Conservation (phyloP, 2,888 invertebrate species). For the Trachelus troglodyta region DNA sequence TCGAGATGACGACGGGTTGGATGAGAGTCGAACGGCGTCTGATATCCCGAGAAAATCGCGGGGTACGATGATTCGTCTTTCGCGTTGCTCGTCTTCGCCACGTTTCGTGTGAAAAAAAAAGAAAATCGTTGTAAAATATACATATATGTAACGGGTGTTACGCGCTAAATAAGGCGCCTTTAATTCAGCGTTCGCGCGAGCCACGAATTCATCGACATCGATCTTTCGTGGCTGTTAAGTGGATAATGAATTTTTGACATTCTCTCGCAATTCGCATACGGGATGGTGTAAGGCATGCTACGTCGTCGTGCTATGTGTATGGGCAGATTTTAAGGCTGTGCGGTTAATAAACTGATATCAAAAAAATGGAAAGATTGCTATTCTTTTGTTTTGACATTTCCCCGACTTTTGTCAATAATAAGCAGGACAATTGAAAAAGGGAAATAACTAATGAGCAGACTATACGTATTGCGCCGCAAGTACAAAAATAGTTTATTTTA, state of each 20-base stretch:
- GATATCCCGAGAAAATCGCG: too few species aligned
- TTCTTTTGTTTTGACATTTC: conserved; percentile 18
- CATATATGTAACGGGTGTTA: conserved; percentile 18
- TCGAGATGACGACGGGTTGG: conserved; percentile 16
- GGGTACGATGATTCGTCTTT: too few species aligned
- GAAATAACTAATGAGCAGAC: not conserved
- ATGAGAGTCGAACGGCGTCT: too few species aligned
- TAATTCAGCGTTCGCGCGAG: too few species aligned
- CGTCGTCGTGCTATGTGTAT: conserved; percentile 29
- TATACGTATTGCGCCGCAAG: conserved; percentile 12
- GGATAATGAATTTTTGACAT: conserved; percentile 26
- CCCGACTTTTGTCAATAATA: conserved; percentile 11
- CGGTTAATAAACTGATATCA: conserved; percentile 59
- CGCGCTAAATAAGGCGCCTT: too few species aligned
- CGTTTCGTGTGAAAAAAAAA: conserved; percentile 34
- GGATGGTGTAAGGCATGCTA: conserved; percentile 43
- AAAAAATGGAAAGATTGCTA: conserved; percentile 35
- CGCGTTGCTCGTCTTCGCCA: too few species aligned
- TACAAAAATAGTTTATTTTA: conserved; percentile 35
- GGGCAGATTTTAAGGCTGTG: conserved; percentile 62
- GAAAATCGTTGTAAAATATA: conserved; percentile 48
- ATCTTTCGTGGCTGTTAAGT: too few species aligned
- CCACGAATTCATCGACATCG: too few species aligned
- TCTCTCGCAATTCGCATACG: conserved; percentile 30
- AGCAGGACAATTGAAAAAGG: conserved; percentile 16